These are phyloP conservation scores for Lutjanus argentimaculatus DNA, from an alignment of 2,797 vertebrate species.

Conservation along the genomic window DNA sequence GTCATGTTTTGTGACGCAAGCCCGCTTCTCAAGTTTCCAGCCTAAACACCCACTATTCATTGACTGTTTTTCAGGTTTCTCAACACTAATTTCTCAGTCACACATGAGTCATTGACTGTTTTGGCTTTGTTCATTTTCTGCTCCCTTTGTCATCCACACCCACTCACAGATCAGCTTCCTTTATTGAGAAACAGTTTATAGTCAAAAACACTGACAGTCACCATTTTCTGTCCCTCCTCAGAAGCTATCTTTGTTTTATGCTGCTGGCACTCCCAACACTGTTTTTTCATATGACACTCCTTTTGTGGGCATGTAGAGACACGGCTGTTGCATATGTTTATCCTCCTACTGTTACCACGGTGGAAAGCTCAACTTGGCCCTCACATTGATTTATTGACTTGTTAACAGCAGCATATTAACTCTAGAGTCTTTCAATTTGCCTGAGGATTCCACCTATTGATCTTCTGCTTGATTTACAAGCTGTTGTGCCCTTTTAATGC, in stretches of 20 bases:
- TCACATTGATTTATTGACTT: constrained; percentile 63
- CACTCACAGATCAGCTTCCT: constrained; percentile 30
- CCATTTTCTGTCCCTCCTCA: not conserved
- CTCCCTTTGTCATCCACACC: constrained; percentile 42
- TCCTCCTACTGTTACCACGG: constrained; percentile 25
- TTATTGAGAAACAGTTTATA: constrained; percentile 36
- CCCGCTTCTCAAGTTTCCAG: constrained; percentile 64
- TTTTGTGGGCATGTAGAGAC: constrained; percentile 28
- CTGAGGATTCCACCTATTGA: constrained; percentile 50
- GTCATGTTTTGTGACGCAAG: constrained; percentile 58
- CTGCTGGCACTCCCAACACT: not conserved
- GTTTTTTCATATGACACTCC: constrained; percentile 7
- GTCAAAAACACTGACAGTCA: not conserved
- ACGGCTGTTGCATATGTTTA: constrained; percentile 1
- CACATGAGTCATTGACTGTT: constrained; percentile 69
- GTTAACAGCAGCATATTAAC: constrained; percentile 47
- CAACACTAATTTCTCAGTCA: constrained; percentile 51
- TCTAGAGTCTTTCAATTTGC: constrained; percentile 33
- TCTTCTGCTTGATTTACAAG: constrained; percentile 41
- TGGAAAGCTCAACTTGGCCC: constrained; percentile 18
- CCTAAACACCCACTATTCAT: constrained; percentile 50
- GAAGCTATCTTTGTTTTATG: constrained; percentile 1
- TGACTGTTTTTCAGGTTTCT: constrained; percentile 23
- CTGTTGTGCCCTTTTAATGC: not conserved
- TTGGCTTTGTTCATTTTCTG: constrained; percentile 36